These are phyloP conservation scores for Coregonus ussuriensis DNA, from an alignment of 2,797 vertebrate genomes.

Conservation along the genomic window DNA sequence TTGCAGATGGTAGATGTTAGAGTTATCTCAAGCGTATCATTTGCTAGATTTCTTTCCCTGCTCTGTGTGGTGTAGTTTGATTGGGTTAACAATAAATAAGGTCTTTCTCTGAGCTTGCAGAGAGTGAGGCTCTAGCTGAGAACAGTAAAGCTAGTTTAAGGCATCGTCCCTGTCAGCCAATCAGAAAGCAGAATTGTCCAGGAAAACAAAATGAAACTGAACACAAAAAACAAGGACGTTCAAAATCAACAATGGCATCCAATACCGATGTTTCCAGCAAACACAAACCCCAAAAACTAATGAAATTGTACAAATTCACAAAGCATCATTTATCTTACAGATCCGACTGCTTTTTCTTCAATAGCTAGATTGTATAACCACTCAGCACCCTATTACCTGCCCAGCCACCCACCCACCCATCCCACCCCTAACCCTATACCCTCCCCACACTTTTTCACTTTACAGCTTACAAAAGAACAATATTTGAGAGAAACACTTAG, in stretches of 20 bases:
- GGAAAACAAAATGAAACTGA: slow-evolving; percentile 71
- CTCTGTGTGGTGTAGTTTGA: slow-evolving; percentile 54
- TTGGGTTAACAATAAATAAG: slow-evolving; percentile 76
- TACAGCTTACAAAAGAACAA: slow-evolving; percentile 81
- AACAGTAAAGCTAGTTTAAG: slow-evolving; percentile 83
- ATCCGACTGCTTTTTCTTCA: slow-evolving; percentile 81
- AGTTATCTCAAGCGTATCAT: slow-evolving; percentile 50
- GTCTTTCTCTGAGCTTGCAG: slow-evolving; percentile 73
- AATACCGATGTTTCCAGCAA: slow-evolving; percentile 62
- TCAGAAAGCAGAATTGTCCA: slow-evolving; percentile 88
- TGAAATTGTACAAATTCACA: slow-evolving; percentile 91
- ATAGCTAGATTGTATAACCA: slow-evolving; percentile 78
- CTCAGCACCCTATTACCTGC: slow-evolving; percentile 64
- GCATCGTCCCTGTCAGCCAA: slow-evolving; percentile 82
- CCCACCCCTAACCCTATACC: neutral
- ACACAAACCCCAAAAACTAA: slow-evolving; percentile 73
- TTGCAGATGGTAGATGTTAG: slow-evolving; percentile 54
- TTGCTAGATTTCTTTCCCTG: slow-evolving; percentile 57
- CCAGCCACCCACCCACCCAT: slow-evolving; percentile 7
- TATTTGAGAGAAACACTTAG: slow-evolving; percentile 80
- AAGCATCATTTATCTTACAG: slow-evolving; percentile 85
- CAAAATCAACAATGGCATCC: slow-evolving; percentile 85
- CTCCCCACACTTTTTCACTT: slow-evolving; percentile 45
- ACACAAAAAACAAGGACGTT: slow-evolving; percentile 81
- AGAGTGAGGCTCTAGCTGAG: slow-evolving; percentile 70